Evolutionary conservation across 1,140 invertebrate genomes (phyloP).

Genomic region (Drosophila triauraria): DNA sequence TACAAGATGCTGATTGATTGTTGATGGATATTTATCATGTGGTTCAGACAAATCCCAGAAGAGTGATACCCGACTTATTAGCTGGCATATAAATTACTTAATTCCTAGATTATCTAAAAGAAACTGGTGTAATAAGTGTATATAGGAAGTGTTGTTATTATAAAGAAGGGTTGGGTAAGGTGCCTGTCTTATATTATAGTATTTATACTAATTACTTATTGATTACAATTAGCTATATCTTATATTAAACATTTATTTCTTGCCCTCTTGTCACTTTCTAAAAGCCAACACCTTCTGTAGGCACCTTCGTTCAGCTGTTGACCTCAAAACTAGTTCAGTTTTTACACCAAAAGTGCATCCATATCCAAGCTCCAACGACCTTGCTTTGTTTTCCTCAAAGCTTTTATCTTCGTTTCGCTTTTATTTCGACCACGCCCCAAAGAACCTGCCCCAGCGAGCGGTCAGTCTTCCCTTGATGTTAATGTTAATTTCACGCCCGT

Average conservation of each 20-base stretch:
- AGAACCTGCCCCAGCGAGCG: conserved; percentile 44
- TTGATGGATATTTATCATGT: conserved; percentile 39
- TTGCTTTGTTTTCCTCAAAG: conserved; percentile 64
- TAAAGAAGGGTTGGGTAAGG: neutral
- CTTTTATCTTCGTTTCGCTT: conserved; percentile 14
- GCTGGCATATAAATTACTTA: neutral
- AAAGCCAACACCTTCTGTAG: neutral
- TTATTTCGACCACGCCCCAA: conserved; percentile 48
- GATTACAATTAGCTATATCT: no score
- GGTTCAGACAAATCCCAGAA: neutral
- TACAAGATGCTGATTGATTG: conserved; percentile 48
- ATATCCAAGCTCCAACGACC: conserved; percentile 36
- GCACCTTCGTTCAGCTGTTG: neutral
- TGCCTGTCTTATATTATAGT: no score
- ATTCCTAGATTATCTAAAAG: neutral
- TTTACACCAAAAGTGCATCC: conserved; percentile 24
- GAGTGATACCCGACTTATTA: conserved; percentile 14
- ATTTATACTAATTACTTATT: no score
- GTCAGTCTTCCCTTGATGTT: conserved; percentile 33
- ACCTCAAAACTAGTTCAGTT: conserved; percentile 24
- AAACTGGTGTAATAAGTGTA: neutral
- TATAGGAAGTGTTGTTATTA: neutral
- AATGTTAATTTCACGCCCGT: conserved; percentile 51
- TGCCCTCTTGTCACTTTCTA: conserved; percentile 3
- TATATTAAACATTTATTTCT: neutral